Base-by-base conservation (phyloP, 2,113 vertebrate genomes). In the Phoenicopterus ruber region DNA sequence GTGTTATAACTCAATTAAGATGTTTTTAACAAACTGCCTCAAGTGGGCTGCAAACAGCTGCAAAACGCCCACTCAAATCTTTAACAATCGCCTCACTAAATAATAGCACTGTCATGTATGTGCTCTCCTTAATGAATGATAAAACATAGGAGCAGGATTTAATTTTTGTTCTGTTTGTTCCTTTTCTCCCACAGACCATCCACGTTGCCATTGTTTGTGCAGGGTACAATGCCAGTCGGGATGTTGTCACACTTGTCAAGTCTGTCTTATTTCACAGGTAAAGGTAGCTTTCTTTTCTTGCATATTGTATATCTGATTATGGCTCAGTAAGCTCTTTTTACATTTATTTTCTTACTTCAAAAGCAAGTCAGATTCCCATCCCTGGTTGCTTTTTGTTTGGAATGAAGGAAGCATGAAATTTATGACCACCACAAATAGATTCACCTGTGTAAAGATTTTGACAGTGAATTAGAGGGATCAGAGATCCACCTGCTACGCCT, bases 191-290 rank as follows among this genome's bases (percentile, higher is more conserved):
- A 52, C 97, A 99, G 99, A 99, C 99, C 5, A 99, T 99, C 97
- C 99, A 99, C 1, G 99, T 99, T 65, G 99, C 99, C 89, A 99
- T 99, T 55, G 99, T 99, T 31, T 99, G 99, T 84, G 99, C 99
- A 11, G 99, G 99, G 17, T 99, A 99, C 97, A 99, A 99, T 2
- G 99, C 99, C 86, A 99, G 99, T 94, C 98, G 99, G 61, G 99
- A 99, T 31, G 99, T 99, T 85, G 99, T 99, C 98, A 99, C 99
- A 0, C 98, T 99, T 96, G 99, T 99, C 88, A 99, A 99, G 91
- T 99, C 99, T 1, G 99, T 99, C 93, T 98, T 99, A 40, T 99
- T 99, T 95, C 99, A 99, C 98, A 99, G 99, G 99, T 99, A 99
- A 98, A 85, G 8, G 10, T 13, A 9, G 5, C 52, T 38, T 76